These are phyloP conservation scores for Chiridota heheva DNA, from an alignment of 35 echinoderm and acorn worm species.

Conservation along the genomic window DNA sequence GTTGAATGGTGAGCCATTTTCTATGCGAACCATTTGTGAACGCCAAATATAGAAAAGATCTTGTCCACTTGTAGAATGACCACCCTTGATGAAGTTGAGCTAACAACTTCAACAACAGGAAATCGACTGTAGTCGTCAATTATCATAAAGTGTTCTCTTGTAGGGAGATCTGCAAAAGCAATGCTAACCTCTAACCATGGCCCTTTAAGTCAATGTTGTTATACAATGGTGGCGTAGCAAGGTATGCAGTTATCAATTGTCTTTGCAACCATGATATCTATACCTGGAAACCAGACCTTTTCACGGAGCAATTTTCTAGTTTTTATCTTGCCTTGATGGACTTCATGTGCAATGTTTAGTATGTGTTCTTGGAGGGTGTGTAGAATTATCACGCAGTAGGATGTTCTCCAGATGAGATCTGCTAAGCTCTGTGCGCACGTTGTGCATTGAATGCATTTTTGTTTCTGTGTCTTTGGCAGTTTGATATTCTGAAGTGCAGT, in stretches of 20 bases:
- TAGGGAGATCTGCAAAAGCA: constrained; percentile 47
- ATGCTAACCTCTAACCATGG: constrained; percentile 35
- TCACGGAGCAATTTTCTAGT: constrained; percentile 31
- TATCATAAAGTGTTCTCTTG: not conserved
- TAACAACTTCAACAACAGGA: constrained; percentile 48
- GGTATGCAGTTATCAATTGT: not conserved
- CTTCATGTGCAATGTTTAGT: constrained; percentile 41
- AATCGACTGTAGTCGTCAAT: constrained; percentile 46
- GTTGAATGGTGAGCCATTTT: constrained; percentile 64
- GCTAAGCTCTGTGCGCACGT: too few species aligned
- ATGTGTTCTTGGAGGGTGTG: constrained; percentile 9
- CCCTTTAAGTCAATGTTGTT: not conserved
- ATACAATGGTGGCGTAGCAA: not conserved
- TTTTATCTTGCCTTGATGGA: constrained; percentile 17
- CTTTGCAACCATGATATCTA: not conserved
- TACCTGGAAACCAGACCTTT: constrained; percentile 50
- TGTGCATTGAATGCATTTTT: too few species aligned
- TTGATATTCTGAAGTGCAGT: too few species aligned
- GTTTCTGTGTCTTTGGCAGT: too few species aligned
- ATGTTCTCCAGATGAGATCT: too few species aligned
- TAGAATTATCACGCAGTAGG: constrained; percentile 57
- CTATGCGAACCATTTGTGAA: constrained; percentile 32
- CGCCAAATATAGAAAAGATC: constrained; percentile 50
- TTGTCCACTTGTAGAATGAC: constrained; percentile 49
- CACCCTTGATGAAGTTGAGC: constrained; percentile 43